A percentile compares a stretch with the other conserved stretches of the same genome.
These are phyloP conservation scores for Cerastis leucographa DNA, from an alignment of 2,888 invertebrate species.

Conservation along the genomic window DNA sequence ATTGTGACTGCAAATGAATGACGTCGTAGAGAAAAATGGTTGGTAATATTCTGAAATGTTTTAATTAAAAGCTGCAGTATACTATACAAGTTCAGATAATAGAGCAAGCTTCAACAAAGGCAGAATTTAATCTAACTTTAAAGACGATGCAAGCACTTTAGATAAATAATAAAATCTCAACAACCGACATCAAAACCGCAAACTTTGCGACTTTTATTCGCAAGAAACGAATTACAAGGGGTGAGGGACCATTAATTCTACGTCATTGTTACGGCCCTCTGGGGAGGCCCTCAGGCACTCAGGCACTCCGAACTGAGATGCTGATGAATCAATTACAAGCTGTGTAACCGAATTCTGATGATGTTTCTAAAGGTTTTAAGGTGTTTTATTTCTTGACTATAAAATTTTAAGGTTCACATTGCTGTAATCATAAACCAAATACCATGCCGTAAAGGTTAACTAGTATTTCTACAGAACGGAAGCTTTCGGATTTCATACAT, in stretches of 20 bases:
- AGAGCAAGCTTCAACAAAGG: background rate
- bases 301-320: slow-evolving; percentile 60
- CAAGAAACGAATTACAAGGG: slow-evolving; percentile 71
- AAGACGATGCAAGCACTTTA: slow-evolving; percentile 11
- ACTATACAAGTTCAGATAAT: background rate
- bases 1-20: background rate
- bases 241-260: slow-evolving; percentile 74
- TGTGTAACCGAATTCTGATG: slow-evolving; percentile 51
- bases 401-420: background rate
- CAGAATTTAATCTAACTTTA: slow-evolving; percentile 26
- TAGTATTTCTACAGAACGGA: background rate
- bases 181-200: slow-evolving; percentile 42
- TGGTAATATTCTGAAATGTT: background rate
- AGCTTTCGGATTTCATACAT: background rate
- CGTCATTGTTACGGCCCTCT: slow-evolving; percentile 68
- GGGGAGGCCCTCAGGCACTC: slow-evolving; percentile 53
- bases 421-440: background rate
- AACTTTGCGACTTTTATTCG: slow-evolving; percentile 65
- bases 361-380: slow-evolving; percentile 25
- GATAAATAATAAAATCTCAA: slow-evolving; percentile 36
- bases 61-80: background rate
- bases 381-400: slow-evolving; percentile 14
- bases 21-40: background rate
- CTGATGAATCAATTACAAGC: slow-evolving; percentile 72
- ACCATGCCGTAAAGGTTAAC: background rate